These are phyloP conservation scores for Hydroisotoma schaefferi DNA, from an alignment of 2,888 invertebrate species.

Conservation along the genomic window DNA sequence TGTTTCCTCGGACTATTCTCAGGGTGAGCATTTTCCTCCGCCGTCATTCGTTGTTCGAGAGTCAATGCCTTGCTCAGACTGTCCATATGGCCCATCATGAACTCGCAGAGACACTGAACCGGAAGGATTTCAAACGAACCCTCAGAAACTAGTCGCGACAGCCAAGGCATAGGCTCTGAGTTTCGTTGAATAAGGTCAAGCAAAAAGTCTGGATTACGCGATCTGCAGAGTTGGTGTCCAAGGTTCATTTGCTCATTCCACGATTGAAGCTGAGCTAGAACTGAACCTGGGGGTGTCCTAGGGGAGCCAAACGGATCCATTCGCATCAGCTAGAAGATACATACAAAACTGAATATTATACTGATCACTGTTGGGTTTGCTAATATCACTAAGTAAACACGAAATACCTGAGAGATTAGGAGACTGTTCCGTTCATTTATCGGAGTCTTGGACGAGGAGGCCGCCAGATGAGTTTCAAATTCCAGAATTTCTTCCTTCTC, in stretches of 20 bases:
- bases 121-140: slow-evolving; percentile 71
- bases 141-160: slow-evolving; percentile 88
- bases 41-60: slow-evolving; percentile 10
- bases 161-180: slow-evolving; percentile 93
- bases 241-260: slow-evolving; percentile 75
- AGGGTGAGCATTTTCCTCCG: slow-evolving; percentile 48
- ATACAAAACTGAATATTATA: slow-evolving; percentile 1
- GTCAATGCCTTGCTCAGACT: slow-evolving; percentile 23
- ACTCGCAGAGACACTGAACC: slow-evolving; percentile 96
- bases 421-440: slow-evolving; percentile 87
- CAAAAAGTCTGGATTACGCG: slow-evolving; percentile 85
- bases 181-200: slow-evolving; percentile 87
- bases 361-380: too few relatives aligned
- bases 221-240: slow-evolving; percentile 82
- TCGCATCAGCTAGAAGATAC: slow-evolving; percentile 62
- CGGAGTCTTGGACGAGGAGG: slow-evolving; percentile 78
- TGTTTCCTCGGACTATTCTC: slow-evolving; percentile 55
- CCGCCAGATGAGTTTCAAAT: slow-evolving; percentile 88
- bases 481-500: slow-evolving; percentile 78
- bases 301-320: slow-evolving; percentile 81
- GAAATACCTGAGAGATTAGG: slow-evolving; percentile 66
- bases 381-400: neutral
- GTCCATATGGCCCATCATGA: slow-evolving; percentile 63
- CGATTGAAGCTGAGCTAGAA: slow-evolving; percentile 74
- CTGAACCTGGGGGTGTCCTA: slow-evolving; percentile 70